Evolutionary conservation across 1,140 invertebrate genomes (phyloP), one percentile per base, ranked within the genome.

Genomic region (Eumeta japonica): DNA sequence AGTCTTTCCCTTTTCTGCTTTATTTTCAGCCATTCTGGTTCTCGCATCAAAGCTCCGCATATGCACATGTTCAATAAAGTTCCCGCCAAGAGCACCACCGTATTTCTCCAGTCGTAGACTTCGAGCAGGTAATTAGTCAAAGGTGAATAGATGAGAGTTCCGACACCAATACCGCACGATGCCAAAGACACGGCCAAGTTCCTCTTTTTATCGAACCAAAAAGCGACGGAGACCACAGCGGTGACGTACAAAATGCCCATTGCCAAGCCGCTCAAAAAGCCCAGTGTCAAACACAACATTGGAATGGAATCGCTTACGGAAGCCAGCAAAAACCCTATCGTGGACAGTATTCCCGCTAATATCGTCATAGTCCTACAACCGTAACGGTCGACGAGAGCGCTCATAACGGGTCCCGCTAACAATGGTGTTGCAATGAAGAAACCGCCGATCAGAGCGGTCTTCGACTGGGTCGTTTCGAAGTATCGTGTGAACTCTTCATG

Each of bases 181-280:
- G 68, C 68, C 29, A 73, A 35, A 15, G 68, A 73, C 2, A 92
- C 94, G 3, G 94, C 94, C 29, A 97, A 75, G 10, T 89, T 92
- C 19, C 93, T 79, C 56, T 85, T 86, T 47, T 90, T 89, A 47
- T 97, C 94, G 53, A 97, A 97, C 82, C 96, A 97, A 62, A 91
- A 94, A 3, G 93, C 92, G 28, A 97, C 93, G n/a, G 84, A 83
- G 0, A 97, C 93, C 5, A 92, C 89, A 1, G 88, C 87, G 1
- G 92, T 90, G 1, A 94, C 90, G 56, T 90, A 91, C 36, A 89
- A 85, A 19, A 93, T 76, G 2, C 90, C 88, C 65, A 94, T 78
- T 1, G 90, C 90, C 17, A 92, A 71, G 2, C 90, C 91, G 11
- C 89, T 85, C n/a, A 93, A 76, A 2, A 92, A 77, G 1, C 91